These are phyloP conservation scores for Salminus brasiliensis DNA, from an alignment of 2,113 vertebrate species.

Conservation along the genomic window DNA sequence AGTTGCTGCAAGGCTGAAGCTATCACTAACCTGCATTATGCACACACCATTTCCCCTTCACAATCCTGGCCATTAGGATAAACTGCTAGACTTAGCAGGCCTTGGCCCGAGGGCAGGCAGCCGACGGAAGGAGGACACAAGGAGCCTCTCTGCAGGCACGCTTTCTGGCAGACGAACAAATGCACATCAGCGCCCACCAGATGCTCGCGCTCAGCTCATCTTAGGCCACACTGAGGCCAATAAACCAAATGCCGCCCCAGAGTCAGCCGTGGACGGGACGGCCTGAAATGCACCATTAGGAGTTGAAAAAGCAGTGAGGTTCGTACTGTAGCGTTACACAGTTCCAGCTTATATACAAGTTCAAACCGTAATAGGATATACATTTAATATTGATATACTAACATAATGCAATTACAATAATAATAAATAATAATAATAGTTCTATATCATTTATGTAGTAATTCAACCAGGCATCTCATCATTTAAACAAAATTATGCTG, in stretches of 20 bases:
- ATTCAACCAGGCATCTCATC: too few relatives aligned
- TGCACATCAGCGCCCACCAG: slow-evolving; percentile 39
- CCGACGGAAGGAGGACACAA: slow-evolving; percentile 34
- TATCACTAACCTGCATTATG: slow-evolving; percentile 65
- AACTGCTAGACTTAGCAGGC: slow-evolving; percentile 54
- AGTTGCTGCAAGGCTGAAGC: slow-evolving; percentile 50
- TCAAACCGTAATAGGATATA: too few relatives aligned
- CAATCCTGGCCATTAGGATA: slow-evolving; percentile 66
- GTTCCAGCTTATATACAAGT: too few relatives aligned
- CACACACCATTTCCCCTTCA: slow-evolving; percentile 71
- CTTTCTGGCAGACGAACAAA: slow-evolving; percentile 40
- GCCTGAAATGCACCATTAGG: not conserved
- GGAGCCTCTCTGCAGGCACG: slow-evolving; percentile 34
- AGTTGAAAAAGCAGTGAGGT: not conserved
- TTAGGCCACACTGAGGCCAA: slow-evolving; percentile 20
- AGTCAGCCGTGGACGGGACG: not conserved
- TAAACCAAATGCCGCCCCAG: not conserved
- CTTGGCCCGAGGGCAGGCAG: slow-evolving; percentile 56
- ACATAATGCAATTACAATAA: too few relatives aligned
- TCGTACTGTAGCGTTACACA: not conserved
- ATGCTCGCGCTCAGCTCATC: slow-evolving; percentile 66
- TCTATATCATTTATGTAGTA: too few relatives aligned
- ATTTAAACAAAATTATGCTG: too few relatives aligned
- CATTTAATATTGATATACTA: too few relatives aligned
- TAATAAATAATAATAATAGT: too few relatives aligned